Percentiles rank a stretch among this genome's conserved stretches.
Evolutionary conservation across 2,888 invertebrate genomes (phyloP).

Genomic region (Trissolcus brochymenae): DNA sequence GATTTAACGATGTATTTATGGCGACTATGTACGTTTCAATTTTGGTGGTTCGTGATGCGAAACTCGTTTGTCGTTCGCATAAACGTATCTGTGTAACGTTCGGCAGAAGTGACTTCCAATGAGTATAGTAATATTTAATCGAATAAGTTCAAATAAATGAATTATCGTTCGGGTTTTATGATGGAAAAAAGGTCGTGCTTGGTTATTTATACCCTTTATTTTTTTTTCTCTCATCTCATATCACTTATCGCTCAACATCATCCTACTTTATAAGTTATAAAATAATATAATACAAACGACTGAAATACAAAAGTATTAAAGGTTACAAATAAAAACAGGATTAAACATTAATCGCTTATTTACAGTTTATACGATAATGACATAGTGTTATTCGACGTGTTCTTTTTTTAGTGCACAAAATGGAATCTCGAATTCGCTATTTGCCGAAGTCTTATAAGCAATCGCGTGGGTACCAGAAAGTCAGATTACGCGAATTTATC

Average conservation of each 20-base stretch:
- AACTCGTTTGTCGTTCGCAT: slow-evolving; percentile 24
- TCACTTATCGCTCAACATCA: not conserved
- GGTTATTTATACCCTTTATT: slow-evolving; percentile 19
- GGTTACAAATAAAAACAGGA: slow-evolving; percentile 43
- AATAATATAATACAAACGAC: slow-evolving; percentile 48
- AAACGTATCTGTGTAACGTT: slow-evolving; percentile 52
- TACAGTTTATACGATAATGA: slow-evolving; percentile 36
- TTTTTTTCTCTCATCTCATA: slow-evolving; percentile 4
- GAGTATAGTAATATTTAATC: slow-evolving; percentile 52
- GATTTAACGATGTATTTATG: slow-evolving; percentile 39
- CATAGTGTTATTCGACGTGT: slow-evolving; percentile 6
- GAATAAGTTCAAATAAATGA: slow-evolving; percentile 54
- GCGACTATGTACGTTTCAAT: slow-evolving; percentile 10
- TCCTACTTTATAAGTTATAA: slow-evolving; percentile 19
- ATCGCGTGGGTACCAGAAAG: slow-evolving; percentile 23
- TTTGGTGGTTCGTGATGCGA: slow-evolving; percentile 6
- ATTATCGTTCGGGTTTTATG: slow-evolving; percentile 53
- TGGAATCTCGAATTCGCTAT: slow-evolving; percentile 13
- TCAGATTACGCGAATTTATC: slow-evolving; percentile 10
- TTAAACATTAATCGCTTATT: slow-evolving; percentile 43
- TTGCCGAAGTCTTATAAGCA: slow-evolving; percentile 24
- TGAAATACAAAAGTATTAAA: slow-evolving; percentile 55
- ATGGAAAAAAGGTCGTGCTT: slow-evolving; percentile 12
- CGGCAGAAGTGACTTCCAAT: slow-evolving; percentile 56
- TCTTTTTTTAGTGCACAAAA: slow-evolving; percentile 10